Conservation (phyloP, 2,797 vertebrate genomes). For the Synaphobranchus kaupii region DNA sequence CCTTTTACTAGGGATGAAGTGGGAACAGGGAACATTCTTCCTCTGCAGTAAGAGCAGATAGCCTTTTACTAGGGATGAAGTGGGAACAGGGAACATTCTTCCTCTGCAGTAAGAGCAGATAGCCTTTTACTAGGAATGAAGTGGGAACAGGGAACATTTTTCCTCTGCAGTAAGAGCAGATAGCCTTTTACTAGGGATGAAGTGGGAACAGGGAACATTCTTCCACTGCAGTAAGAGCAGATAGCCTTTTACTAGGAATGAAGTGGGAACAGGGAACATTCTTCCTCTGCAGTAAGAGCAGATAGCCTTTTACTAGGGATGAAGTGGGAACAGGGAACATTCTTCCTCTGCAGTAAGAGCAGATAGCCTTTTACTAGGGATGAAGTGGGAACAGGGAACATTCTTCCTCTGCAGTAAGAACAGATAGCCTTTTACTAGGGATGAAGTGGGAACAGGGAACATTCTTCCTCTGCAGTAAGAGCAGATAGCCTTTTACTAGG, state of each 20-base stretch:
- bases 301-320: not conserved
- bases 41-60: not conserved
- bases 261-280: not conserved
- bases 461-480: not conserved
- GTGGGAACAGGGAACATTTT: not conserved
- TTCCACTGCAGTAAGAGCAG: not conserved
- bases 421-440: not conserved
- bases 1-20: not conserved
- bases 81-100: not conserved
- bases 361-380: not conserved
- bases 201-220: not conserved
- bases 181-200: not conserved
- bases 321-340: not conserved
- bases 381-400: not conserved
- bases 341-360: not conserved
- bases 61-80: not conserved
- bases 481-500: not conserved
- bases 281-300: not conserved
- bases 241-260: not conserved
- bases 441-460: not conserved
- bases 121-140: not conserved
- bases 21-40: not conserved
- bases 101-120: not conserved
- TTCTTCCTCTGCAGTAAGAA: not conserved
- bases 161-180: not conserved